phyloP scores from a whole-genome alignment of 2,113 vertebrate genomes.

The Rousettus leschenaultii region DNA sequence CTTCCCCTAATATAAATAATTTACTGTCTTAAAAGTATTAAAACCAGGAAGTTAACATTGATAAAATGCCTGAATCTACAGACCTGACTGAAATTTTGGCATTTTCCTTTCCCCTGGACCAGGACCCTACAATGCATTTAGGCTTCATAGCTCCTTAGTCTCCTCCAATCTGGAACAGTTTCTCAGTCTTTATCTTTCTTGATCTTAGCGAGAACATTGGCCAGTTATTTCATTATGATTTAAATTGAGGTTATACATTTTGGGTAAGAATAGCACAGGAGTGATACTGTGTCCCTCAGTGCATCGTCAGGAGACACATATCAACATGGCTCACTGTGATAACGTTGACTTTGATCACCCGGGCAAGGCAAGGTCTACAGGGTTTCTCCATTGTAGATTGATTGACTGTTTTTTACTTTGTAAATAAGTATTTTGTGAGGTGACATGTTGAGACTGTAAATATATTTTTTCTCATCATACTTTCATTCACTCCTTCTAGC shows the following conservation, averaged over 20 bases:
- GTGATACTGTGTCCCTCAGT: neutral
- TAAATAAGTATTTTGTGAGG: neutral
- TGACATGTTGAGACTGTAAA: neutral
- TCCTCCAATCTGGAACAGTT: neutral
- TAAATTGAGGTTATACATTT: neutral
- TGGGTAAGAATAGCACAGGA: neutral
- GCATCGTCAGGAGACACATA: neutral
- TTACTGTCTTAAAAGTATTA: neutral
- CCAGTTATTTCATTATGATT: neutral
- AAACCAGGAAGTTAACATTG: neutral
- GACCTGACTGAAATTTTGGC: neutral
- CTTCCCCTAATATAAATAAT: neutral
- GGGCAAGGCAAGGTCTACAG: no score
- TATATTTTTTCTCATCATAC: neutral
- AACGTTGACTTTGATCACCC: neutral
- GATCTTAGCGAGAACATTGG: neutral
- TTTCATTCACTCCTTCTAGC: neutral
- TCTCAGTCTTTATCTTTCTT: neutral
- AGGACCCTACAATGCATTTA: neutral
- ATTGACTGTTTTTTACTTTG: neutral
- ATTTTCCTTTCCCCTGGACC: neutral
- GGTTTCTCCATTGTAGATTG: neutral
- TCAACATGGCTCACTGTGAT: neutral
- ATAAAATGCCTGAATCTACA: neutral
- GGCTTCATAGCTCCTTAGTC: neutral